A percentile compares a stretch with the other conserved stretches of the same genome.
phyloP scores from a whole-genome alignment of 2,888 invertebrate genomes.

The Mamestra brassicae region DNA sequence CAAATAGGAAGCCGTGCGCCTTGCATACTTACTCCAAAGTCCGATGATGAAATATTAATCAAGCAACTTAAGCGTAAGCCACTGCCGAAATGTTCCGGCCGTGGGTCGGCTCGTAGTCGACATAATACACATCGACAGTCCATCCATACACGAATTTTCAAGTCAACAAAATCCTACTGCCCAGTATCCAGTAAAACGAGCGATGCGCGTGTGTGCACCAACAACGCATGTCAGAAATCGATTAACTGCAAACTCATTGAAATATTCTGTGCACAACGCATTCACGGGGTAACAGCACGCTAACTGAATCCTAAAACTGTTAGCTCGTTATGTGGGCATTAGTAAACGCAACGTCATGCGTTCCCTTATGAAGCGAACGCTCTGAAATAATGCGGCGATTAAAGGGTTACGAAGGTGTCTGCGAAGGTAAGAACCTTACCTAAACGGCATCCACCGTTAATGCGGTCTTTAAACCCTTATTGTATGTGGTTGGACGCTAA shows the following conservation, averaged over 20 bases:
- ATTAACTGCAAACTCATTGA: constrained; percentile 27
- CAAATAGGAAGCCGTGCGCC: constrained; percentile 61
- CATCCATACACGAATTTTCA: neutral
- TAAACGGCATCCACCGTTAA: constrained; percentile 26
- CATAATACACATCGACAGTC: neutral
- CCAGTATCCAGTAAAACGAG: constrained; percentile 3
- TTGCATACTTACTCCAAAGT: constrained; percentile 50
- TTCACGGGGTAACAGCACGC: constrained; percentile 31
- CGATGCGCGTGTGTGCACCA: constrained; percentile 9
- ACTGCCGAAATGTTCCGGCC: neutral
- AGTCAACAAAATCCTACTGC: neutral
- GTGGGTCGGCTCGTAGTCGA: too few relatives aligned
- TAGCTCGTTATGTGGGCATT: constrained; percentile 44
- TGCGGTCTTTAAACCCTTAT: constrained; percentile 40
- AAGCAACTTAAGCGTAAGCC: constrained; percentile 9
- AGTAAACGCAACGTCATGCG: constrained; percentile 58
- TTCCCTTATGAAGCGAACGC: constrained; percentile 24
- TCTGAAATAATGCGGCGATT: constrained; percentile 44
- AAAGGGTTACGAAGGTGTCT: constrained; percentile 45
- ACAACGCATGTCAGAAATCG: constrained; percentile 25
- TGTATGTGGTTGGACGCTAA: constrained; percentile 20
- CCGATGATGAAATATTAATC: constrained; percentile 44
- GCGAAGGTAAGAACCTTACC: constrained; percentile 32
- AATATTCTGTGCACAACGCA: constrained; percentile 33
- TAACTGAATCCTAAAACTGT: constrained; percentile 57